These are phyloP conservation scores for Drosophila borealis DNA, from an alignment of 2,888 invertebrate species.

Conservation along the genomic window DNA sequence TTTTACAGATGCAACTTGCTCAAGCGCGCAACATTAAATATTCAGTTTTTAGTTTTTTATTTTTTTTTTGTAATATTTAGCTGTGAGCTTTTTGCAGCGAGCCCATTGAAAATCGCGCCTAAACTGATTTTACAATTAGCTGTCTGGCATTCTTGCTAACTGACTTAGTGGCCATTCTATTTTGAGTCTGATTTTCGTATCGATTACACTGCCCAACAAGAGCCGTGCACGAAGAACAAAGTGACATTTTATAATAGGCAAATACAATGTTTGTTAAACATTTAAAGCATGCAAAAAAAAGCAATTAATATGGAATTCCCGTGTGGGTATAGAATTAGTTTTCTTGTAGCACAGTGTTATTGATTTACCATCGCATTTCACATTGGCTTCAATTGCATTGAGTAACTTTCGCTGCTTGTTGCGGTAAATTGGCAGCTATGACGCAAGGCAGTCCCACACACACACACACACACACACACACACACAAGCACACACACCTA, in stretches of 20 bases:
- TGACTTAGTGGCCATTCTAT: constrained; percentile 82
- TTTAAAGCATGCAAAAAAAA: background rate
- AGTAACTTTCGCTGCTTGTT: constrained; percentile 64
- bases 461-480: constrained; percentile 25
- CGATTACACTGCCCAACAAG: constrained; percentile 68
- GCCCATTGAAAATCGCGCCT: constrained; percentile 79
- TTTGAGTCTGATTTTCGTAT: constrained; percentile 79
- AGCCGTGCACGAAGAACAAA: too few relatives aligned
- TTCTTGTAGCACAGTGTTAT: constrained; percentile 55
- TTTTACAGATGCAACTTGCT: background rate
- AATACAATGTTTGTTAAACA: background rate
- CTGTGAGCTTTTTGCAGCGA: constrained; percentile 60
- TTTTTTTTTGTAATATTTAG: constrained; percentile 41
- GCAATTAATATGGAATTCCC: background rate
- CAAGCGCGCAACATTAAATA: constrained; percentile 19
- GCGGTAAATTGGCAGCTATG: constrained; percentile 40
- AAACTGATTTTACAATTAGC: constrained; percentile 82
- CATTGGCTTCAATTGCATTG: constrained; percentile 73
- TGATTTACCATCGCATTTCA: constrained; percentile 51
- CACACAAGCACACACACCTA: constrained; percentile 12
- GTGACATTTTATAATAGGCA: too few relatives aligned
- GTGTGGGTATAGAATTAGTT: background rate
- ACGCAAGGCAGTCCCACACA: constrained; percentile 21
- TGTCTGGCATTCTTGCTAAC: constrained; percentile 76
- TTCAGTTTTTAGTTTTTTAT: constrained; percentile 5